These are phyloP conservation scores for Solenodon paradoxus DNA, from an alignment of 2,113 vertebrate genomes.

Conservation along the genomic window DNA sequence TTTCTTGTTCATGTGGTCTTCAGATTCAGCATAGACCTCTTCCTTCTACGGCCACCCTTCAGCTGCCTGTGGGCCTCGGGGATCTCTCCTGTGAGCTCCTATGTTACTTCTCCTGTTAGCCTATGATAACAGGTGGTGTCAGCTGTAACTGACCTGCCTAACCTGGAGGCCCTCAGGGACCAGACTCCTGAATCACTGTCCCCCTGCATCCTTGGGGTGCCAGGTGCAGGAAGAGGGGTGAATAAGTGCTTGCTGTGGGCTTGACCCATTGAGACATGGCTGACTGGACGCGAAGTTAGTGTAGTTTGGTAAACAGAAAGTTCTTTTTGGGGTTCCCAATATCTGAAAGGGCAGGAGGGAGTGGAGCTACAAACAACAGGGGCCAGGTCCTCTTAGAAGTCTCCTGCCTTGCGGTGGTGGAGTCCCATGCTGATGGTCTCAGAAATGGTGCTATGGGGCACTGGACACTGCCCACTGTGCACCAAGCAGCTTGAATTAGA, in stretches of 20 bases:
- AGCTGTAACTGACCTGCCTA: neutral
- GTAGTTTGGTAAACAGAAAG: neutral
- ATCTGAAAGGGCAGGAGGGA: neutral
- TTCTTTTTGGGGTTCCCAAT: neutral
- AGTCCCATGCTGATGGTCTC: rapidly evolving
- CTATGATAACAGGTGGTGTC: rapidly evolving
- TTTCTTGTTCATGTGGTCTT: neutral
- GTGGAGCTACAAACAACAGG: neutral
- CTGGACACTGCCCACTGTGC: neutral
- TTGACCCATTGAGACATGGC: rapidly evolving
- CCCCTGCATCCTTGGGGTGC: neutral
- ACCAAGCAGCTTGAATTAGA: neutral
- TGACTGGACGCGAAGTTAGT: neutral
- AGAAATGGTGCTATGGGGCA: neutral
- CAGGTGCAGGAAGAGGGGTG: too few relatives aligned
- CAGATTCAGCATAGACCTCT: too few relatives aligned
- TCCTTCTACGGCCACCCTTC: neutral
- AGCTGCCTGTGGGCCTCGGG: rapidly evolving
- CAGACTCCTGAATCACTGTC: neutral
- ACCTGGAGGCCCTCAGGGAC: neutral
- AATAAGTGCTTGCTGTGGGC: neutral
- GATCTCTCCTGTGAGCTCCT: neutral
- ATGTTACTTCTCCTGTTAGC: rapidly evolving
- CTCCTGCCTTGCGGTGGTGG: neutral
- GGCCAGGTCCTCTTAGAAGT: neutral